Evolutionary conservation across 1,140 invertebrate species (phyloP).

Genomic region (Capitella teleta): DNA sequence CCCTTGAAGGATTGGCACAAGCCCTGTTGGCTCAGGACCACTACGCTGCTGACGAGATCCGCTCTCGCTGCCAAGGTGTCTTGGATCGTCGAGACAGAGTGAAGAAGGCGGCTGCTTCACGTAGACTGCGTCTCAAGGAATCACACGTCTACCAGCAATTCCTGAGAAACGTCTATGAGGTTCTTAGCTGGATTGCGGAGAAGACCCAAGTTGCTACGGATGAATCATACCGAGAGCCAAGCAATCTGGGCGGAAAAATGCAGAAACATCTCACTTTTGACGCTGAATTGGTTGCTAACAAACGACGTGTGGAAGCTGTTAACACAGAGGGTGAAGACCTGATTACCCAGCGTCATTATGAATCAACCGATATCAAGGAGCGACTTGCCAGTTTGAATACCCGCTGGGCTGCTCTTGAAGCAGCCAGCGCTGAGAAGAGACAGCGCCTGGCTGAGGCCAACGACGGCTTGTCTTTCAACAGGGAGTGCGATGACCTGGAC

Average conservation of each 20-base stretch:
- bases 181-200: constrained; percentile 97
- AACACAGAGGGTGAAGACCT: constrained; percentile 65
- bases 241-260: constrained; percentile 65
- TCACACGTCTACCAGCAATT: constrained; percentile 91
- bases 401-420: constrained; percentile 80
- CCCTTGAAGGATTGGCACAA: constrained; percentile 80
- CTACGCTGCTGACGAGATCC: constrained; percentile 55
- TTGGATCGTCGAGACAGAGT: constrained; percentile 6
- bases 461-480: constrained; percentile 30
- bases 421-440: constrained; percentile 81
- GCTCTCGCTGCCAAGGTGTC: constrained; percentile 7
- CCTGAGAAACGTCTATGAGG: constrained; percentile 94
- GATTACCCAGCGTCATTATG: constrained; percentile 64
- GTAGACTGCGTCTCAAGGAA: constrained; percentile 74
- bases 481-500: constrained; percentile 79
- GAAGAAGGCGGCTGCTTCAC: constrained; percentile 19
- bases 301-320: constrained; percentile 84
- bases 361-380: constrained; percentile 57
- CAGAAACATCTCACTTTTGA: constrained; percentile 98
- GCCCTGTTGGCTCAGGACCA: constrained; percentile 12
- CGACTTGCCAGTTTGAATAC: constrained; percentile 78
- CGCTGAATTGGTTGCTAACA: constrained; percentile 37
- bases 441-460: constrained; percentile 76
- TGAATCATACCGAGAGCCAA: constrained; percentile 73
- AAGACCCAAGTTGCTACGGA: constrained; percentile 96